A percentile compares a stretch with the other conserved stretches of the same genome.
Evolutionary conservation across 2,113 vertebrate species (phyloP).

Genomic region (Epinephelus fuscoguttatus): DNA sequence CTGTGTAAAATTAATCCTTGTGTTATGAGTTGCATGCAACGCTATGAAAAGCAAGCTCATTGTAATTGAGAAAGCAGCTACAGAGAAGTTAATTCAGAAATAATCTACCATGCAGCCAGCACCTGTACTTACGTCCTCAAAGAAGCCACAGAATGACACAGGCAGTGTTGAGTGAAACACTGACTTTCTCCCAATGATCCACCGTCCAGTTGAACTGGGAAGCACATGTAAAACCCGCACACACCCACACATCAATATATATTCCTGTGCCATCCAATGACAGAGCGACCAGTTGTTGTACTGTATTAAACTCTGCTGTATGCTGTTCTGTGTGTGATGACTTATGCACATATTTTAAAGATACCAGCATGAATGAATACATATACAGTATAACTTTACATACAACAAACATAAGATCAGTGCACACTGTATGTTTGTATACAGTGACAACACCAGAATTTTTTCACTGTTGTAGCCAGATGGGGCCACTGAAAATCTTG

Average conservation of each 20-base stretch:
- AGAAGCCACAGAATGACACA: constrained; percentile 27
- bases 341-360: constrained; percentile 1
- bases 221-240: constrained; percentile 36
- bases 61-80: background rate
- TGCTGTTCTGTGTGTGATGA: background rate
- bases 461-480: too few species aligned
- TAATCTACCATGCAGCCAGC: background rate
- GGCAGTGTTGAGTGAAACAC: constrained; percentile 32
- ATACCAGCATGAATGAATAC: background rate
- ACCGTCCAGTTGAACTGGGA: constrained; percentile 45
- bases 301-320: constrained; percentile 1
- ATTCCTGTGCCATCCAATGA: constrained; percentile 58
- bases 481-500: too few species aligned
- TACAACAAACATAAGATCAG: background rate
- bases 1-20: background rate
- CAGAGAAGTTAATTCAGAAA: background rate
- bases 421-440: background rate
- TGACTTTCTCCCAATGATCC: constrained; percentile 23
- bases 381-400: background rate
- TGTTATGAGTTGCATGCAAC: background rate
- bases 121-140: constrained; percentile 52
- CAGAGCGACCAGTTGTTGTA: constrained; percentile 38
- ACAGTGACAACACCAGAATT: too few species aligned
- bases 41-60: background rate
- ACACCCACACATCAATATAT: constrained; percentile 72